Base-by-base conservation (phyloP, 2,888 invertebrate species). In the Drosophila greeni region DNA sequence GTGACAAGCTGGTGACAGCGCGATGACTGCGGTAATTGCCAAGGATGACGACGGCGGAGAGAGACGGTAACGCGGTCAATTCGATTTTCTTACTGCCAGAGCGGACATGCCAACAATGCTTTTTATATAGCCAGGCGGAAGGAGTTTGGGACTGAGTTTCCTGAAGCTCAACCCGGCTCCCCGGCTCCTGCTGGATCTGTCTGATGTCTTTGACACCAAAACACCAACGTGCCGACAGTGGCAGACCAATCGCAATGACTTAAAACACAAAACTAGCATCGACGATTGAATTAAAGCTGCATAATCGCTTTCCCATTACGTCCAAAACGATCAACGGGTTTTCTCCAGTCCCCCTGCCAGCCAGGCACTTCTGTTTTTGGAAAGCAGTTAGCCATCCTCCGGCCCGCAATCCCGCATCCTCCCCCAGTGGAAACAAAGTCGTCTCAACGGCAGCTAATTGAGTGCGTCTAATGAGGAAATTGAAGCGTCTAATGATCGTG, bases 111-210 rank as follows among this genome's bases (percentile, higher is more conserved):
- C 61, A 68, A 74, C 77, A 77, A 84, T 76, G 75, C 73, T 70
- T 76, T 83, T 84, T 84, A 84, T 84, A 84, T 78, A 81, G 78
- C 69, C 65, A 74, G 72, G 82, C 84, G 81, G 85, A 85, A 81
- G 82, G 82, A 83, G 81, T 70, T 60, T 55, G 33, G 49, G 62
- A 51, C 64, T 77, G 60, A 65, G 75, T 85, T 81, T 81, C 81
- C 81, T 85, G 85, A 56, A 75, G 66, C 72, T 60, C 59, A 45
- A 14, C 18, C 9, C 57, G 24, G 45, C 45, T 20, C 43, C 33
- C 33, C 36, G n/a, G 52, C 43, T 45, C 64, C 64, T 49, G 51
- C 64, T 49, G 54, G 56, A 59, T 56, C 66, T 64, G 67, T 20
- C 20, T 52, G 55, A 67, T 59, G 72, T 72, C 72, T 72, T 72